A percentile compares a stretch with the other conserved stretches of the same genome.
Conservation (phyloP, 2,888 invertebrate genomes). For the Limulus polyphemus region DNA sequence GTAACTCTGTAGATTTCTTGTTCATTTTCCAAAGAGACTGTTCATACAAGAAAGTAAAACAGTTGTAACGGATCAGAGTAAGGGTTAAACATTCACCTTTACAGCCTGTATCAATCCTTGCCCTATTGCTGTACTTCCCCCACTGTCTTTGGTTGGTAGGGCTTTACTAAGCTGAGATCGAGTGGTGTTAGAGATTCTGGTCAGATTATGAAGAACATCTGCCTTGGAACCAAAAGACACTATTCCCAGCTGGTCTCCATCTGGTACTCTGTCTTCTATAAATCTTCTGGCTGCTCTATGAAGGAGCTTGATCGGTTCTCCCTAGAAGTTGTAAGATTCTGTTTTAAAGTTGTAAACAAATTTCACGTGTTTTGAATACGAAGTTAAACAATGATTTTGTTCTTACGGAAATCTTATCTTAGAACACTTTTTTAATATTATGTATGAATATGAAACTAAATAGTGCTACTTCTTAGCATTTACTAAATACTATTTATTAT, state of each 20-base stretch:
- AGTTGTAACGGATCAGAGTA: too few species aligned
- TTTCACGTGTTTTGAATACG: neutral
- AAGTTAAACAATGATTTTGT: too few species aligned
- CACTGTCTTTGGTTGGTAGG: slow-evolving; percentile 25
- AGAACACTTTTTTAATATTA: too few species aligned
- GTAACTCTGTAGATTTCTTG: too few species aligned
- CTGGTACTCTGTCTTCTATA: slow-evolving; percentile 44
- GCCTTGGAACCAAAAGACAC: slow-evolving; percentile 30
- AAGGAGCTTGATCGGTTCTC: slow-evolving; percentile 45
- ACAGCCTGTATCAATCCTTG: slow-evolving; percentile 21
- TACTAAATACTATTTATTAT: too few species aligned
- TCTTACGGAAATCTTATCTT: too few species aligned
- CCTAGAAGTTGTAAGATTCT: neutral
- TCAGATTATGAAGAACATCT: slow-evolving; percentile 15
- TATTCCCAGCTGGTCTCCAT: slow-evolving; percentile 34
- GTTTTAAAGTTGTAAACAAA: slow-evolving; percentile 12
- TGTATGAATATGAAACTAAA: too few species aligned
- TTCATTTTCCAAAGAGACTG: too few species aligned
- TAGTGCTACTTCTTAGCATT: too few species aligned
- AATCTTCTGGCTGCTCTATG: slow-evolving; percentile 47
- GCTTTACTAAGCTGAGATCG: slow-evolving; percentile 18
- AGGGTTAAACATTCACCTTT: slow-evolving; percentile 5
- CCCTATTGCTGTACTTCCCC: slow-evolving; percentile 28
- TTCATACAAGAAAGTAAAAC: too few species aligned
- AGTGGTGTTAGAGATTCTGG: slow-evolving; percentile 19